Evolutionary conservation across 2,797 vertebrate genomes (phyloP), one percentile per base, ranked within the genome.

Genomic region (Alectoris magna): DNA sequence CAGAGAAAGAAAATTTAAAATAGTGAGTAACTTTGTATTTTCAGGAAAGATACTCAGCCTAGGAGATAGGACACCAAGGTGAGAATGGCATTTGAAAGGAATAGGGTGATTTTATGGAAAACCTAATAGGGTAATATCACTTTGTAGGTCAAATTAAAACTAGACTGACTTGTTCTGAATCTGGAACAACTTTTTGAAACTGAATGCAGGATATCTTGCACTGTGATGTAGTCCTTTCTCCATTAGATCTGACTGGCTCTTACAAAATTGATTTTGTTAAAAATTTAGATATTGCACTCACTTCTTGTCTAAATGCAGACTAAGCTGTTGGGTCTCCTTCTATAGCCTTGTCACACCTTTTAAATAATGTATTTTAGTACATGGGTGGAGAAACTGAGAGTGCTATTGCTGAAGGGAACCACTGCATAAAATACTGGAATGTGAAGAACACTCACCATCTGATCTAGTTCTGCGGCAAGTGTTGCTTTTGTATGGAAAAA

Each of bases 331-430:
- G 44, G 39, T 21, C n/a, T 70, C 3, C 8, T 27, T 79, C 73
- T 34, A 22, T 79, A 67, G 59, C 11, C 18, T 75, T 49, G 14
- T 56, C 27, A 64, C 0, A 4, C 29, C 0, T 0, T 55, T n/a
- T 46, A 27, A 62, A 18, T 63, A 49, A n/a, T 0, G 0, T 4
- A 2, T 55, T 69, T 69, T 29, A 16, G 17, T 22, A 23, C 0
- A 0, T 13, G n/a, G 26, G 15, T 62, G 46, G 46, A 56, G 41
- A 60, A 67, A 41, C 31, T 26, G 31, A 43, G 29, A 43, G 16
- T 38, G 31, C 19, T 46, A 14, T 72, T 22, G 6, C 31, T 43
- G 29, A 16, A 29, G 48, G 51, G 19, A 29, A 10, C 7, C 19
- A 6, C 3, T 43, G 17, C 43, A 53, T 24, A 69, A 44, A 81